phyloP scores from a whole-genome alignment of 2,797 vertebrate species.

The Poliocrania exsul region DNA sequence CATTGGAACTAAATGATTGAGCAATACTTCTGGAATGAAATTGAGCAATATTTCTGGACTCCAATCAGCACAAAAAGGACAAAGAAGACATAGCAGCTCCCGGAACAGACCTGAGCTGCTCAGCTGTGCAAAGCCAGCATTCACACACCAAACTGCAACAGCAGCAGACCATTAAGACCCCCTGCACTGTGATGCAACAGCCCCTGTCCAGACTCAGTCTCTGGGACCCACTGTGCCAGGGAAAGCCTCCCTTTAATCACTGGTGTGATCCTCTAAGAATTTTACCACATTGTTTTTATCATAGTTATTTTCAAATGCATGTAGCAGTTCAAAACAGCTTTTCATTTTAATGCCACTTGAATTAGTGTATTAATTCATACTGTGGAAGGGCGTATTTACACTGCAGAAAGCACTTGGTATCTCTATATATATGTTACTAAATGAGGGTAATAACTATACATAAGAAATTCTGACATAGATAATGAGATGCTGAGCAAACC shows the following conservation, averaged over 20 bases:
- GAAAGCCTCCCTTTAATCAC: neutral
- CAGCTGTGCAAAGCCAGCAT: neutral
- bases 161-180: neutral
- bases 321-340: neutral
- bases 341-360: neutral
- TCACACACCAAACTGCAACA: neutral
- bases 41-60: neutral
- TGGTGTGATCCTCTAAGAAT: neutral
- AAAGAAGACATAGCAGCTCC: neutral
- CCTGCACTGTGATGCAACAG: fast-evolving
- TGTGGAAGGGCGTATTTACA: neutral
- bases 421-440: neutral
- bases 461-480: neutral
- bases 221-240: neutral
- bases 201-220: neutral
- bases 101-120: neutral
- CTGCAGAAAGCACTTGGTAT: neutral
- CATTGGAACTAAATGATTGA: neutral
- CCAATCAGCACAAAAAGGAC: neutral
- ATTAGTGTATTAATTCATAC: neutral
- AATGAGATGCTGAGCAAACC: neutral
- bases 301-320: neutral
- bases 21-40: neutral
- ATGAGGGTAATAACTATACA: neutral
- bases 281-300: neutral